A percentile compares a stretch with the other conserved stretches of the same genome.
Evolutionary conservation across 2,113 vertebrate species (phyloP).

Genomic region (Colaptes auratus): DNA sequence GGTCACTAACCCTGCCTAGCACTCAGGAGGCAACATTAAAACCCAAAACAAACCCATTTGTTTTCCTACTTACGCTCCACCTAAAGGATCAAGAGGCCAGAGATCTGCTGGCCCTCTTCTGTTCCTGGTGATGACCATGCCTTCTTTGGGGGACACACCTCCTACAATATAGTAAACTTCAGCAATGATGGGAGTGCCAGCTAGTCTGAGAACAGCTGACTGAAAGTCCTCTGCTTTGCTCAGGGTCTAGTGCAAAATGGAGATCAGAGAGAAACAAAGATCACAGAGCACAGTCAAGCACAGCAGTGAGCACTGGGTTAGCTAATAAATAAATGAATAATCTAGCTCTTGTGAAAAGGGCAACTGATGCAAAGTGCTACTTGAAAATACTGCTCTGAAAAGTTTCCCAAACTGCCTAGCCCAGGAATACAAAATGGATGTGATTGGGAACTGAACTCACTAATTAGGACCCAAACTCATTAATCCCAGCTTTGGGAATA

Average conservation of each 20-base stretch:
- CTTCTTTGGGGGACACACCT: slow-evolving; percentile 80
- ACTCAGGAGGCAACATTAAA: neutral
- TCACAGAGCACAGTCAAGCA: neutral
- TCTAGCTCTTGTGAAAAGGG: neutral
- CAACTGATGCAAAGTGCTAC: neutral
- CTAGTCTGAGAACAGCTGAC: slow-evolving; percentile 81
- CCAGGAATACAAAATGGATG: neutral
- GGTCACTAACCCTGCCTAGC: neutral
- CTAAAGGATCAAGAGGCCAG: slow-evolving; percentile 86
- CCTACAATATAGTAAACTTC: slow-evolving; percentile 93
- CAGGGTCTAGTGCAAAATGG: slow-evolving; percentile 69
- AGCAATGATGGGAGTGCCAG: slow-evolving; percentile 87
- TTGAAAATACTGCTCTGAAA: neutral
- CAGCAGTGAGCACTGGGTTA: neutral
- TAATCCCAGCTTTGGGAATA: neutral
- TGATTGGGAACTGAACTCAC: neutral
- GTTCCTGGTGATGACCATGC: slow-evolving; percentile 89
- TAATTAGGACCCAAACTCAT: neutral
- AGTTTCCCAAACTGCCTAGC: neutral
- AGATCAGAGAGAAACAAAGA: neutral
- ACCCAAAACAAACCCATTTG: fast-evolving
- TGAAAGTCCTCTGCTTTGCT: slow-evolving; percentile 82
- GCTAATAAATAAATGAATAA: neutral
- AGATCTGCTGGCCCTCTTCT: slow-evolving; percentile 85
- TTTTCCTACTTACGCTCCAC: slow-evolving; percentile 80